Evolutionary conservation across 2,113 vertebrate genomes (phyloP).

Genomic region (Smithornis capensis): DNA sequence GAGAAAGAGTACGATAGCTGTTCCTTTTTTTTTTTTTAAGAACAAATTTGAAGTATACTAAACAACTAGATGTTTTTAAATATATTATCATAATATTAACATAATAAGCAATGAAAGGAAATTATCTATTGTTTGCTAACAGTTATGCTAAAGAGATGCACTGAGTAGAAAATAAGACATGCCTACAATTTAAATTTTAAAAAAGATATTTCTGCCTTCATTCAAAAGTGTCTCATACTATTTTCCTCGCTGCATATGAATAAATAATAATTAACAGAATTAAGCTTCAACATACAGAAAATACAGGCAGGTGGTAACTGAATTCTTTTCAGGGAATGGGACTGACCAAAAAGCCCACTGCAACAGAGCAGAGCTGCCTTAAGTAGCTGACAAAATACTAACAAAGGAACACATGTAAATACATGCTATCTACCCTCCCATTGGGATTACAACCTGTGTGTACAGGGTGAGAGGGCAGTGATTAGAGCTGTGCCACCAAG

Average conservation of each 20-base stretch:
- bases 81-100: constrained; percentile 87
- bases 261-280: constrained; percentile 80
- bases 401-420: constrained; percentile 90
- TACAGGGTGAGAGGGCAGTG: constrained; percentile 78
- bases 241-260: constrained; percentile 69
- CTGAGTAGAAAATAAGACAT: constrained; percentile 78
- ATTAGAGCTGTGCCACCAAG: constrained; percentile 74
- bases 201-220: constrained; percentile 76
- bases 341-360: constrained; percentile 63
- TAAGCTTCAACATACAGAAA: constrained; percentile 70
- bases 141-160: constrained; percentile 81
- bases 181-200: constrained; percentile 78
- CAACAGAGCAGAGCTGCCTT: constrained; percentile 70
- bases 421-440: constrained; percentile 83
- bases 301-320: constrained; percentile 63
- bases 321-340: constrained; percentile 56
- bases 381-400: constrained; percentile 82
- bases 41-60: constrained; percentile 80
- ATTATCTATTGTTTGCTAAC: constrained; percentile 85
- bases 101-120: constrained; percentile 85
- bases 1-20: constrained; percentile 49
- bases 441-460: constrained; percentile 86
- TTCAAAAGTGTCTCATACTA: constrained; percentile 74
- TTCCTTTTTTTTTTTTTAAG: constrained; percentile 66
- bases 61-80: constrained; percentile 83